Percentiles rank a stretch among this genome's conserved stretches.
phyloP scores from a whole-genome alignment of 2,797 vertebrate genomes.

The Notamacropus eugenii region DNA sequence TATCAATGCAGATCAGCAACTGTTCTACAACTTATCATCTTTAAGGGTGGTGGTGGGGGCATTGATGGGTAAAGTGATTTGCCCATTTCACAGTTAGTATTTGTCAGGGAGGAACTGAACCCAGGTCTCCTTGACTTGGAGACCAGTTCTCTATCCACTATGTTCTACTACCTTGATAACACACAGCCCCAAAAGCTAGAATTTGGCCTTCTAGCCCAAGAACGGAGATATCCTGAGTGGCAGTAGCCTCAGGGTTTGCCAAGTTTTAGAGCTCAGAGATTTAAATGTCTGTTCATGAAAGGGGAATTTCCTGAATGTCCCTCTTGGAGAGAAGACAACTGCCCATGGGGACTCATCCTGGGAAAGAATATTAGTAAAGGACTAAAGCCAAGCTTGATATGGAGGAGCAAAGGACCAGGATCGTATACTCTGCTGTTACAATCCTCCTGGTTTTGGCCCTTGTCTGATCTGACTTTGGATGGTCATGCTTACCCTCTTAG shows the following conservation, averaged over 20 bases:
- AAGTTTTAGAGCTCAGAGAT: not conserved
- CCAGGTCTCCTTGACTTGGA: not conserved
- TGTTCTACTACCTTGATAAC: not conserved
- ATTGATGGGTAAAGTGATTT: not conserved
- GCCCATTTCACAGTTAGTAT: not conserved
- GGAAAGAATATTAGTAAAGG: not conserved
- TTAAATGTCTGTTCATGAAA: not conserved
- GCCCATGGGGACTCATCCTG: not conserved
- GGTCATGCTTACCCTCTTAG: not conserved
- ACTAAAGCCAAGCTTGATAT: not conserved
- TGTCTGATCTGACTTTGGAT: not conserved
- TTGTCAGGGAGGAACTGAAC: not conserved
- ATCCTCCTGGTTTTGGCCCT: not conserved
- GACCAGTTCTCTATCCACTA: not conserved
- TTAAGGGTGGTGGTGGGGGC: not conserved
- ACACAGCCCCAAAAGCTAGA: not conserved
- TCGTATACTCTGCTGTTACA: too few species aligned
- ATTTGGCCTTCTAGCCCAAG: not conserved
- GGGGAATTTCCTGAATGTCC: not conserved
- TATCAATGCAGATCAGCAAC: not conserved
- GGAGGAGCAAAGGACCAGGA: not conserved
- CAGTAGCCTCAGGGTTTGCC: not conserved
- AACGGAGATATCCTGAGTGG: not conserved
- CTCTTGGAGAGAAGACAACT: not conserved
- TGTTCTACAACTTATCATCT: not conserved